A percentile compares a stretch with the other conserved stretches of the same genome.
Conservation (phyloP, 2,797 vertebrate genomes). For the Xiphophorus birchmanni region DNA sequence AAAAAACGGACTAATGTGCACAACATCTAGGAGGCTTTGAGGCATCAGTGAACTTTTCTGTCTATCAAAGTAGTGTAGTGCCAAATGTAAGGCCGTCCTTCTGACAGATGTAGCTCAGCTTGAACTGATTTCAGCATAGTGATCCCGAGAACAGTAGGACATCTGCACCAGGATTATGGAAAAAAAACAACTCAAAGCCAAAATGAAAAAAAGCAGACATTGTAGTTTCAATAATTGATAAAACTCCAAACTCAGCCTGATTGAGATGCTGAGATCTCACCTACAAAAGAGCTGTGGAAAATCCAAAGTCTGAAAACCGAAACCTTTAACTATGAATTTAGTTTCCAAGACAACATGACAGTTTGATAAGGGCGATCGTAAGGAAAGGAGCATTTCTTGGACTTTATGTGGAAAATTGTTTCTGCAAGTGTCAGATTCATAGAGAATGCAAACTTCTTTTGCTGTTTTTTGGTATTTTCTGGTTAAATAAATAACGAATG, state of each 20-base stretch:
- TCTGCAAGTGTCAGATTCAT: not conserved
- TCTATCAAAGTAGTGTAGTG: not conserved
- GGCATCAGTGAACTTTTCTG: not conserved
- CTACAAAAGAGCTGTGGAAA: not conserved
- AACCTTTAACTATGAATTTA: not conserved
- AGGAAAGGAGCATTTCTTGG: not conserved
- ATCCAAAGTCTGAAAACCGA: not conserved
- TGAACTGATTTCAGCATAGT: not conserved
- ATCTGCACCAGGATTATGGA: not conserved
- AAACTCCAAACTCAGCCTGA: not conserved
- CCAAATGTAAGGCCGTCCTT: too few species aligned
- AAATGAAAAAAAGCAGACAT: not conserved
- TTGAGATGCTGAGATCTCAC: not conserved
- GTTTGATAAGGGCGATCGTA: not conserved
- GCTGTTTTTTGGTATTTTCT: not conserved
- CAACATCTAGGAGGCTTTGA: not conserved
- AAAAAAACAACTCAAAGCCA: not conserved
- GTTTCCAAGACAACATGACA: not conserved
- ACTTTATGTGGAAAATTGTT: not conserved
- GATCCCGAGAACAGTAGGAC: not conserved
- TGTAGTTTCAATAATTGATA: not conserved
- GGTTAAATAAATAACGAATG: not conserved
- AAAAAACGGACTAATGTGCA: not conserved
- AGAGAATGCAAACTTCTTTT: not conserved
- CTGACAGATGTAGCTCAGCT: too few species aligned